Percentiles rank a stretch among this genome's conserved stretches.
These are phyloP conservation scores for Myrmecobius fasciatus DNA, from an alignment of 2,113 vertebrate species.

Conservation along the genomic window DNA sequence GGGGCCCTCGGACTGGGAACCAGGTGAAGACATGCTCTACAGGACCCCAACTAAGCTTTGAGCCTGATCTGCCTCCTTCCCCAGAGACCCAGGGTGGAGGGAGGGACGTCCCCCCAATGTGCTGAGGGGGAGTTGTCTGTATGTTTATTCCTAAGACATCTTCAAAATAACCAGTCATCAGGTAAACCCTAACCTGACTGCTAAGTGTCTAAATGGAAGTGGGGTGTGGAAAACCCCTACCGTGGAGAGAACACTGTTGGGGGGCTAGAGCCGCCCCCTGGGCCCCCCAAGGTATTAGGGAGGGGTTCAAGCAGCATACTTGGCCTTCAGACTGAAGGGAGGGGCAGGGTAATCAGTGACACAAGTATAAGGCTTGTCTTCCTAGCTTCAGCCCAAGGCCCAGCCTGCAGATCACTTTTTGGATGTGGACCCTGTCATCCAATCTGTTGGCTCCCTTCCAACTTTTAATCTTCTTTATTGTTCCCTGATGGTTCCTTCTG, in stretches of 20 bases:
- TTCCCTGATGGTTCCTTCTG: too few relatives aligned
- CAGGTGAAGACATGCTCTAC: background rate
- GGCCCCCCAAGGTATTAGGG: background rate
- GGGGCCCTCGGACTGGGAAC: background rate
- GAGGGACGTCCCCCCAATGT: background rate
- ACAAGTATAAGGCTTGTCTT: background rate
- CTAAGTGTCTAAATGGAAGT: too few relatives aligned
- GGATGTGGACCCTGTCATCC: background rate
- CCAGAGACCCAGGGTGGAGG: background rate
- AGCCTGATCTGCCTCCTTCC: background rate
- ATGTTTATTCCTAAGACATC: background rate
- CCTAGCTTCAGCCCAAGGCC: background rate
- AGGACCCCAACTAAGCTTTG: background rate
- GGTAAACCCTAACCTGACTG: background rate
- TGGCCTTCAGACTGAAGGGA: too few relatives aligned
- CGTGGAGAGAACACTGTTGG: too few relatives aligned
- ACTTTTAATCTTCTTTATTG: too few relatives aligned
- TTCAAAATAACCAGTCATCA: background rate
- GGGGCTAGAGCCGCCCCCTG: background rate
- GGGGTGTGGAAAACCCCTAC: too few relatives aligned
- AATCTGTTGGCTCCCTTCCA: background rate
- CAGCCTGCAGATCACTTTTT: background rate
- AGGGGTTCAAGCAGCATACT: background rate
- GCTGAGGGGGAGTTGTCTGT: background rate
- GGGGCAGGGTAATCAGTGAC: background rate